Conservation (phyloP, 2,113 vertebrate genomes). For the Macaca fascicularis region DNA sequence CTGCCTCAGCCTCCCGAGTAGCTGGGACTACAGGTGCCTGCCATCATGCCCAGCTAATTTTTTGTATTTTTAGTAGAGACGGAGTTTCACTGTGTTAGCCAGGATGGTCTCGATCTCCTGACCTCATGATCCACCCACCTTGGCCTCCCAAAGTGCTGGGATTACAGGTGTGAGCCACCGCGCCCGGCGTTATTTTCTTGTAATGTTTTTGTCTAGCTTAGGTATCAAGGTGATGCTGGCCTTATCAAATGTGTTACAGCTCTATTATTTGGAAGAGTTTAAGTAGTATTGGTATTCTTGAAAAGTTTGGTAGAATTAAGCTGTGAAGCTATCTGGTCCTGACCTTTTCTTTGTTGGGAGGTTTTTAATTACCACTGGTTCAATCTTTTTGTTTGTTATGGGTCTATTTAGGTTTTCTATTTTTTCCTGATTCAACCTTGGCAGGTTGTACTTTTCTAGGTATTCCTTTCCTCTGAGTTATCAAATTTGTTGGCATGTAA, state of each 20-base stretch:
- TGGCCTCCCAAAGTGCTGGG: too few species aligned
- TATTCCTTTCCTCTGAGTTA: background rate
- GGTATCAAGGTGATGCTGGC: background rate
- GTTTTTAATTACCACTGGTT: background rate
- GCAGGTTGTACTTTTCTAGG: background rate
- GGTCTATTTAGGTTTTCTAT: background rate
- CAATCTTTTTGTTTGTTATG: background rate
- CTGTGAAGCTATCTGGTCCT: background rate
- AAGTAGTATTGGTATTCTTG: background rate
- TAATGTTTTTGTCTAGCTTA: background rate
- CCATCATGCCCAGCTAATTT: too few species aligned
- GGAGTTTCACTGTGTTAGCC: too few species aligned
- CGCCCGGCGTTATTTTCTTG: background rate
- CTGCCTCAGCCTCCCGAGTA: too few species aligned
- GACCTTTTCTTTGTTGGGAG: background rate
- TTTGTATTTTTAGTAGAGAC: too few species aligned
- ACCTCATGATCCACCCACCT: too few species aligned
- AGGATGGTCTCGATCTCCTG: too few species aligned
- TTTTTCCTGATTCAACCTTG: background rate
- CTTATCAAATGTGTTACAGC: background rate
- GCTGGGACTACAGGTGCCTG: too few species aligned
- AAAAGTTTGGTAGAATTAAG: background rate
- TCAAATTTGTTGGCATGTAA: background rate
- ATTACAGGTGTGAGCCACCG: too few species aligned
- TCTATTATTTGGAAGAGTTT: background rate